Conservation (phyloP, 2,797 vertebrate genomes). For the Steatocranus sp. region DNA sequence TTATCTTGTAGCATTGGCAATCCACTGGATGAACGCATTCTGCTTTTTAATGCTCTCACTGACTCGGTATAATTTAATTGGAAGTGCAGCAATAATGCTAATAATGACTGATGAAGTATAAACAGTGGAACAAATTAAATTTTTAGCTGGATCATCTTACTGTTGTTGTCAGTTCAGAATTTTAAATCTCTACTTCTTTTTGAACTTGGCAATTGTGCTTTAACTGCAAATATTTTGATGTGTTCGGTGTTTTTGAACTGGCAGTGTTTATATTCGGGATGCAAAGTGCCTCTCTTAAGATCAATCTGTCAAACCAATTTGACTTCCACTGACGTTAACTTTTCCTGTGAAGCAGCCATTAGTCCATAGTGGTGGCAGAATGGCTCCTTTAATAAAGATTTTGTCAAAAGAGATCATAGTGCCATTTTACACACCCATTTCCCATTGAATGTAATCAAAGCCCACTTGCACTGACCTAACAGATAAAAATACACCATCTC, state of each 20-base stretch:
- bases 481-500: conserved; percentile 34
- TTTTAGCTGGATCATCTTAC: not conserved
- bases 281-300: conserved; percentile 1
- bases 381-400: conserved; percentile 26
- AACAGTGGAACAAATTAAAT: not conserved
- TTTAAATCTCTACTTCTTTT: not conserved
- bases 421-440: conserved; percentile 42
- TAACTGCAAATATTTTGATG: not conserved
- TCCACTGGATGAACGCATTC: not conserved
- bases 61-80: not conserved
- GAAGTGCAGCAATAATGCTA: not conserved
- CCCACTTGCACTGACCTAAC: conserved; percentile 12
- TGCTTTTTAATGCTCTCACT: not conserved
- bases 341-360: conserved; percentile 23
- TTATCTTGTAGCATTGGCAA: not conserved
- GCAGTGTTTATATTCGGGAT: not conserved
- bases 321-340: conserved; percentile 3
- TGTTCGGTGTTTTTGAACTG: not conserved
- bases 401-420: conserved; percentile 27
- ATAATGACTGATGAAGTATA: not conserved
- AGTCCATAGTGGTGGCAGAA: not conserved
- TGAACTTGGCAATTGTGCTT: not conserved
- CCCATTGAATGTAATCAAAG: conserved; percentile 51
- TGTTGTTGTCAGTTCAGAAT: not conserved
- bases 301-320: conserved; percentile 18